Conservation (phyloP, 1,140 invertebrate genomes). For the Apocrypta bakeri region DNA sequence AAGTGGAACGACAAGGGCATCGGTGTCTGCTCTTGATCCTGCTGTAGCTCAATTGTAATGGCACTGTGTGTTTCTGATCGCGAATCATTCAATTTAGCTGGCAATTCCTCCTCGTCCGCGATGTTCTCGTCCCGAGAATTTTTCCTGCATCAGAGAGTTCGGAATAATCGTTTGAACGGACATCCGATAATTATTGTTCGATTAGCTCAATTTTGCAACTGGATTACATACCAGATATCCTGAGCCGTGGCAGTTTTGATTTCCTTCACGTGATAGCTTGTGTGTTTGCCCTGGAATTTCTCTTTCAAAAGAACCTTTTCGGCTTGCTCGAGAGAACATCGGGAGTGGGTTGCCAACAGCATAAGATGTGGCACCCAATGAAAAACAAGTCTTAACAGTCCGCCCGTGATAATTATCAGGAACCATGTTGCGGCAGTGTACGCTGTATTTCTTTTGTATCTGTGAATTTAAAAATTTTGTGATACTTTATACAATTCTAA, state of each 20-base stretch:
- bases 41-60: conserved; percentile 57
- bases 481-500: background rate
- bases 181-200: background rate
- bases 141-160: conserved; percentile 21
- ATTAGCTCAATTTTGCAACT: background rate
- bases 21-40: conserved; percentile 61
- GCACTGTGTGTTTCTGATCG: conserved; percentile 62
- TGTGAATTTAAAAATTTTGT: conserved; percentile 52
- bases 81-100: conserved; percentile 57
- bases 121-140: conserved; percentile 29
- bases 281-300: conserved; percentile 75
- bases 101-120: background rate
- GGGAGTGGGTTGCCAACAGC: conserved; percentile 77
- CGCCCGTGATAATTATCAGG: conserved; percentile 77
- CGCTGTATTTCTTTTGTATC: conserved; percentile 74
- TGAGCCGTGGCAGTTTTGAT: conserved; percentile 68
- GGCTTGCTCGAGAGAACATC: conserved; percentile 76
- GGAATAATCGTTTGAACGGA: background rate
- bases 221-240: conserved; percentile 69
- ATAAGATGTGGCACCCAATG: conserved; percentile 81
- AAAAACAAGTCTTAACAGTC: conserved; percentile 79
- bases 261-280: conserved; percentile 75
- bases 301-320: conserved; percentile 78
- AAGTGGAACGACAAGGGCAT: conserved; percentile 69
- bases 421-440: conserved; percentile 76